Percentiles rank a stretch among this genome's conserved stretches.
These are phyloP conservation scores for Sclerodermus sp. DNA, from an alignment of 2,888 invertebrate species.

Conservation along the genomic window DNA sequence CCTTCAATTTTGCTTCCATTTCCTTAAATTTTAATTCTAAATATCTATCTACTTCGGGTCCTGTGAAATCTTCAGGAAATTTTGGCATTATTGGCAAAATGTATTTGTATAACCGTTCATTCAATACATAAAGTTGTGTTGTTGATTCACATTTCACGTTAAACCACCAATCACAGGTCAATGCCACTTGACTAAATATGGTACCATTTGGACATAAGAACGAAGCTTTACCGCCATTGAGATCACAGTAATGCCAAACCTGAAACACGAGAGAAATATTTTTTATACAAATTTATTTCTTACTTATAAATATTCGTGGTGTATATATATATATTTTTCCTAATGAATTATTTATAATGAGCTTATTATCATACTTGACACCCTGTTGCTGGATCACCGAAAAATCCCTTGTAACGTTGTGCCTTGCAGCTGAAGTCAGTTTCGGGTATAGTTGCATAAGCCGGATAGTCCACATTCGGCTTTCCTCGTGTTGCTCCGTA, in stretches of 20 bases:
- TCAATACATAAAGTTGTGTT: constrained; percentile 82
- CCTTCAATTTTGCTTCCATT: constrained; percentile 79
- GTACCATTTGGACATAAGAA: constrained; percentile 89
- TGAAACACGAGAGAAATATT: constrained; percentile 47
- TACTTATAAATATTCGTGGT: constrained; percentile 3
- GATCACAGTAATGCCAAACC: constrained; percentile 92
- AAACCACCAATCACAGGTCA: constrained; percentile 94
- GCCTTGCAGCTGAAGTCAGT: constrained; percentile 81
- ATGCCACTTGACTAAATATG: constrained; percentile 84
- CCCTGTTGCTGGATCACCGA: constrained; percentile 83
- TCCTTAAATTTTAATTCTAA: constrained; percentile 82
- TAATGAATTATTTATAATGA: too few relatives aligned
- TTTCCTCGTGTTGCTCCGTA: constrained; percentile 59
- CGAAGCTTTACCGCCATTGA: constrained; percentile 87
- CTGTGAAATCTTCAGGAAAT: constrained; percentile 88
- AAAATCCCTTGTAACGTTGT: constrained; percentile 87
- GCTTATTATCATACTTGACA: constrained; percentile 69
- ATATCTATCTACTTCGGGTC: constrained; percentile 85
- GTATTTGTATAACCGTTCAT: constrained; percentile 86
- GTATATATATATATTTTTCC: too few relatives aligned
- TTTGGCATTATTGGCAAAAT: constrained; percentile 84
- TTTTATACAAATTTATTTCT: not conserved
- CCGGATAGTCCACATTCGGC: constrained; percentile 82
- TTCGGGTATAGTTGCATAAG: constrained; percentile 71
- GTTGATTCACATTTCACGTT: constrained; percentile 85